A percentile compares a stretch with the other conserved stretches of the same genome.
These are phyloP conservation scores for Piaya cayana DNA, from an alignment of 2,113 vertebrate genomes.

Conservation along the genomic window DNA sequence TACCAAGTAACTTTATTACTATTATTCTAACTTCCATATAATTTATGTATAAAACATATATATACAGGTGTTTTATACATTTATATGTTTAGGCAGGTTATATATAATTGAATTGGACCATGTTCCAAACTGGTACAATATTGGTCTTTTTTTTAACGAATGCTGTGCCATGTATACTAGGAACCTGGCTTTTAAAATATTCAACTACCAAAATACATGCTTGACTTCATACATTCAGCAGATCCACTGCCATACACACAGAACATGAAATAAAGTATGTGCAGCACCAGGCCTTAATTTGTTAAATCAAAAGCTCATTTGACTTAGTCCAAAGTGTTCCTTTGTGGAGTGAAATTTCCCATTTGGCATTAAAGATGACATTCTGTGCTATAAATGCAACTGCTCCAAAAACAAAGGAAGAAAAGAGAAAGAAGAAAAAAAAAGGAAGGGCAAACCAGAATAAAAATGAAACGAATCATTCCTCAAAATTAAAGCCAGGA, in stretches of 20 bases:
- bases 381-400: not conserved
- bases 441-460: not conserved
- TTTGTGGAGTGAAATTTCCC: not conserved
- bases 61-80: not conserved
- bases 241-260: not conserved
- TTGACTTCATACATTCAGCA: not conserved
- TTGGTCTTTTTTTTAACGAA: not conserved
- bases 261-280: not conserved
- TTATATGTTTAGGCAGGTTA: not conserved
- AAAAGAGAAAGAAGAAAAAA: fast-evolving
- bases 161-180: not conserved
- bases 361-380: not conserved
- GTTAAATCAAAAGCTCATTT: not conserved
- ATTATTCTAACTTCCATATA: not conserved
- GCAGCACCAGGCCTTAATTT: not conserved
- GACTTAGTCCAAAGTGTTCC: not conserved
- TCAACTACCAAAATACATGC: not conserved
- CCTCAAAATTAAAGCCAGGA: conserved; percentile 15
- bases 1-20: not conserved
- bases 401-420: not conserved
- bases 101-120: not conserved
- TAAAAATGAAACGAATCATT: not conserved
- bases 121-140: not conserved
- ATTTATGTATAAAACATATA: not conserved
- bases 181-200: not conserved